These are phyloP conservation scores for Colletes gigas DNA, from an alignment of 1,140 invertebrate genomes.

Conservation along the genomic window DNA sequence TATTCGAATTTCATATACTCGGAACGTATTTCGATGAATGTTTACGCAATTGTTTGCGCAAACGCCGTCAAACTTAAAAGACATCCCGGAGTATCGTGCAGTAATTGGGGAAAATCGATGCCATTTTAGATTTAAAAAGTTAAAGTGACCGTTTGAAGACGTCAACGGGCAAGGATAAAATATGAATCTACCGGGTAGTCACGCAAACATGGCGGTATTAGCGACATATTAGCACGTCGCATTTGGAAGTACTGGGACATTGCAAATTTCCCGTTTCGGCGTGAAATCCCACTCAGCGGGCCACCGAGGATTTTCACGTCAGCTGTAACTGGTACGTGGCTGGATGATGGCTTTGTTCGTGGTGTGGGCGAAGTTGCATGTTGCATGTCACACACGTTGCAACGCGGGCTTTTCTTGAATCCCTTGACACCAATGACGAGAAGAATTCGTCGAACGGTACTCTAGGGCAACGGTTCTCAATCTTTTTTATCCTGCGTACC, in stretches of 20 bases:
- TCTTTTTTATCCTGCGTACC: too few relatives aligned
- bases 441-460: neutral
- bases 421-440: too few relatives aligned
- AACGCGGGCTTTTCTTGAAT: neutral
- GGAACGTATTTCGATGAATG: too few relatives aligned
- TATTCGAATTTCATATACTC: too few relatives aligned
- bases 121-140: too few relatives aligned
- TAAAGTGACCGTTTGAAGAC: neutral
- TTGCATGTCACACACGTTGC: neutral
- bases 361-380: neutral
- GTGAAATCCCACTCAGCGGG: conserved; percentile 34
- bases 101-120: too few relatives aligned
- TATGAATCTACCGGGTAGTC: conserved; percentile 28
- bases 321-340: conserved; percentile 28
- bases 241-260: conserved; percentile 23
- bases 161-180: conserved; percentile 42
- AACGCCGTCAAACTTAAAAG: too few relatives aligned
- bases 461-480: too few relatives aligned
- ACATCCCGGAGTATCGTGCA: too few relatives aligned
- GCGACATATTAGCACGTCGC: conserved; percentile 24
- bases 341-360: conserved; percentile 7
- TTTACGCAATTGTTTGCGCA: too few relatives aligned
- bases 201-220: conserved; percentile 21
- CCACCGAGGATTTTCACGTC: conserved; percentile 51
- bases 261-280: conserved; percentile 48